Percentiles rank a stretch among this genome's conserved stretches.
Conservation (phyloP, 2,797 vertebrate genomes). For the Etheostoma perlongum region DNA sequence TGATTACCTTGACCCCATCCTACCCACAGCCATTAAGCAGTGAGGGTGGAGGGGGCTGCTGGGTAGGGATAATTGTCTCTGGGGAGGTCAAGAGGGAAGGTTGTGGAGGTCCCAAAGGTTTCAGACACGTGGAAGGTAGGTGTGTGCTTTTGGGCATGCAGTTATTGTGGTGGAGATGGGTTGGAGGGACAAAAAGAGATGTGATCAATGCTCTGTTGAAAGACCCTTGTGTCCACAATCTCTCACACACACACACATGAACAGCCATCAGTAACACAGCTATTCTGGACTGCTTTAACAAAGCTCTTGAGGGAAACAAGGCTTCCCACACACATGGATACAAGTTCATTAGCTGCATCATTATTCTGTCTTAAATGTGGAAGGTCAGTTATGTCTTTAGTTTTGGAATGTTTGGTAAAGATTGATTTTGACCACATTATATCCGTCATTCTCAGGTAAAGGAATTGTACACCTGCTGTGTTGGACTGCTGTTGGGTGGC, state of each 20-base stretch:
- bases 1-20: slow-evolving; percentile 82
- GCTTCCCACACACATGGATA: slow-evolving; percentile 19
- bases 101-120: slow-evolving; percentile 52
- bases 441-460: slow-evolving; percentile 10
- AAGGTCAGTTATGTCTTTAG: not conserved
- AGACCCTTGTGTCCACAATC: slow-evolving; percentile 15
- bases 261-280: slow-evolving; percentile 26
- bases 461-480: slow-evolving; percentile 7
- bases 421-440: slow-evolving; percentile 14
- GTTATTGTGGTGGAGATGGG: slow-evolving; percentile 42
- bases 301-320: slow-evolving; percentile 17
- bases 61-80: slow-evolving; percentile 81
- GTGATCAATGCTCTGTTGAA: slow-evolving; percentile 42
- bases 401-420: slow-evolving; percentile 8
- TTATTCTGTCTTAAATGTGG: not conserved
- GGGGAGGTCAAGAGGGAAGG: slow-evolving; percentile 78
- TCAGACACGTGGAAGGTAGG: slow-evolving; percentile 7
- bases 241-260: not conserved
- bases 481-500: slow-evolving; percentile 7
- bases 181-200: slow-evolving; percentile 34
- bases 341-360: slow-evolving; percentile 36
- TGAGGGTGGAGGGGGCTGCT: slow-evolving; percentile 49
- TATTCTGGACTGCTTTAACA: slow-evolving; percentile 17
- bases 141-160: slow-evolving; percentile 14
- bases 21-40: slow-evolving; percentile 80